Evolutionary conservation across 2,113 vertebrate species (phyloP).

Genomic region (Tor tambroides): DNA sequence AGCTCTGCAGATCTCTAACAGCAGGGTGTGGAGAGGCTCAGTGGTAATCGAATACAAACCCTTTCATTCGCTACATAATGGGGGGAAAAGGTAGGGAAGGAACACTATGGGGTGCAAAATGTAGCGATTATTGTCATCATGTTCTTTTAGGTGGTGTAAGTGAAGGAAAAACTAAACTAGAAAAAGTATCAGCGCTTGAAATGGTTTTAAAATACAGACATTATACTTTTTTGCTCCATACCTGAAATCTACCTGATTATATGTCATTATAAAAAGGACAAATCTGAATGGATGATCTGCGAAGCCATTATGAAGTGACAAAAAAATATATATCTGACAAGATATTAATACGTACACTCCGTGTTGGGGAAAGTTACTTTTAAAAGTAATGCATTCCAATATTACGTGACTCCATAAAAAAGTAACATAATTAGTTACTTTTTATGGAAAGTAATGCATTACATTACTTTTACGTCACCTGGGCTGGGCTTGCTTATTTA

Average conservation of each 20-base stretch:
- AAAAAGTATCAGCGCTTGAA: neutral
- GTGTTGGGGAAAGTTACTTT: too few relatives aligned
- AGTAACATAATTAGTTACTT: too few relatives aligned
- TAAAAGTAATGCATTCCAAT: too few relatives aligned
- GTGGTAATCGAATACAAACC: slow-evolving; percentile 25
- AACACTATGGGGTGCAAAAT: neutral
- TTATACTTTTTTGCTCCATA: neutral
- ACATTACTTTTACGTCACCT: too few relatives aligned
- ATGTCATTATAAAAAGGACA: neutral
- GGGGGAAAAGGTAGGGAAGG: neutral
- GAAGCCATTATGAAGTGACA: too few relatives aligned
- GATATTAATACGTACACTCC: too few relatives aligned
- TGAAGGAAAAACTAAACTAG: neutral
- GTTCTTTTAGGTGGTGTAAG: neutral
- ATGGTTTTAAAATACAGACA: neutral
- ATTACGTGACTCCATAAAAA: too few relatives aligned
- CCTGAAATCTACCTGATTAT: neutral
- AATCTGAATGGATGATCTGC: too few relatives aligned
- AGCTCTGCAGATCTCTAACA: slow-evolving; percentile 4
- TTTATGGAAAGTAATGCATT: too few relatives aligned
- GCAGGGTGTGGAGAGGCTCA: slow-evolving; percentile 5
- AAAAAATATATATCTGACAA: too few relatives aligned
- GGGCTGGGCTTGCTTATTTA: too few relatives aligned
- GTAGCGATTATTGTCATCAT: neutral
- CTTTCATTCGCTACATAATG: slow-evolving; percentile 10